Evolutionary conservation across 30 jellyfish, hydroid and myxozoan species (phyloP), one percentile per base, ranked within the genome.

Genomic region (Mastigias papua): DNA sequence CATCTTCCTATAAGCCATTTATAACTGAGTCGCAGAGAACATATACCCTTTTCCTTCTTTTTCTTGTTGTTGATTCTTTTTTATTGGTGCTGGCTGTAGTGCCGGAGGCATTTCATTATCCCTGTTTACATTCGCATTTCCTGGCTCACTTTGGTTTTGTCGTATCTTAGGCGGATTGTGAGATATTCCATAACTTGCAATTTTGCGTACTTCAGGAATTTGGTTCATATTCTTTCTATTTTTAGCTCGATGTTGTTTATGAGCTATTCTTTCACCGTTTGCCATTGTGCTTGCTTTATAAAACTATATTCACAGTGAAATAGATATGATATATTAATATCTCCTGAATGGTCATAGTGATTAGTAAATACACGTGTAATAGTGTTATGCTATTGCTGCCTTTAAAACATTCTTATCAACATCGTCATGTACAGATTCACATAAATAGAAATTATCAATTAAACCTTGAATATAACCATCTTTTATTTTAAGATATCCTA

Each of bases 1-100:
- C 75, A 22, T 63, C 25, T 63, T 63, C 75, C 25, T 63, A 29
- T 0, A 63, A 0, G 75, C 75, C 75, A 63, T 63, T 63, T 63
- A 63, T 63, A 32, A 63, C 25, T 63, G 75, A 67, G 51, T 67
- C 78, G 15, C 78, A 49, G 60, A 67, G 48, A 67, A 67, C 78
- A 67, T 67, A 67, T 25, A 67, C 78, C 78, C 78, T 67, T 67
- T 67, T 67, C 78, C 50, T 67, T 67, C n/a, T n/a, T n/a, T n/a
- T 67, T 67, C n/a, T n/a, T n/a, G 78, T 67, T 67, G 78, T 27
- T 67, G 21, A 67, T 5, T 67, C 78, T 0, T 22, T 8, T 67
- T 67, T 67, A 67, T 67, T 49, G 78, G 48, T 67, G 78, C 78
- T 67, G 51, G 78, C 54, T 67, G 78, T 67, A 8, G 78, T 67